Evolutionary conservation across 35 echinoderm and acorn worm genomes (phyloP).

Genomic region (Ptychodera flava): DNA sequence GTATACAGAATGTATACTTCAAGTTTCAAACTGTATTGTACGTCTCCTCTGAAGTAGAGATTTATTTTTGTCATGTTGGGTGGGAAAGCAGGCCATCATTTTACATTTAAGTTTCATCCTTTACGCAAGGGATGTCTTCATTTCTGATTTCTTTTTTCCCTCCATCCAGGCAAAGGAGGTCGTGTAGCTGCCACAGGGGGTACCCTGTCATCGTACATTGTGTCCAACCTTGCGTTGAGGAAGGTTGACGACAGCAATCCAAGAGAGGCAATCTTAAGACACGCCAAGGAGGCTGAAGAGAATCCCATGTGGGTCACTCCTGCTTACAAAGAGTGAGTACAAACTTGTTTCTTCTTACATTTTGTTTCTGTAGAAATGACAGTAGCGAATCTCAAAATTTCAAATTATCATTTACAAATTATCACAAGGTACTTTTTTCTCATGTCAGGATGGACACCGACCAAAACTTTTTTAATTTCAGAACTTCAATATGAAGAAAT

Average conservation of each 20-base stretch:
- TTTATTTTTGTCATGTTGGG: no score
- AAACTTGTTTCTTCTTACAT: not conserved
- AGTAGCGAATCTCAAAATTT: no score
- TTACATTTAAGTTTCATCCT: no score
- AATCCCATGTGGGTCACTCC: constrained; percentile 92
- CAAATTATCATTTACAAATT: not conserved
- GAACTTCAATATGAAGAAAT: not conserved
- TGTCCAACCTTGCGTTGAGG: constrained; percentile 77
- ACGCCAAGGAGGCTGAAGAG: constrained; percentile 77
- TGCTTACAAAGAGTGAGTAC: constrained; percentile 78
- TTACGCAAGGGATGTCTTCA: no score
- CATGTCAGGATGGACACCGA: not conserved
- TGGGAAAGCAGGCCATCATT: no score
- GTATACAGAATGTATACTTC: no score
- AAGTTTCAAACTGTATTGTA: no score
- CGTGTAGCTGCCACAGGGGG: constrained; percentile 65
- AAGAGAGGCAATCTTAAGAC: constrained; percentile 82
- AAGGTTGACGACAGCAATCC: constrained; percentile 66
- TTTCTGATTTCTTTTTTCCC: no score
- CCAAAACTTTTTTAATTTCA: not conserved
- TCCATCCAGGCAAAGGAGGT: constrained; percentile 75
- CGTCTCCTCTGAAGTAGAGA: no score
- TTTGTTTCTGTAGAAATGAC: no score
- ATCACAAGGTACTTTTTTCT: not conserved
- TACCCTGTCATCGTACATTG: constrained; percentile 76